Conservation (phyloP, 1,140 invertebrate species). For the Trigoniulus corallinus region DNA sequence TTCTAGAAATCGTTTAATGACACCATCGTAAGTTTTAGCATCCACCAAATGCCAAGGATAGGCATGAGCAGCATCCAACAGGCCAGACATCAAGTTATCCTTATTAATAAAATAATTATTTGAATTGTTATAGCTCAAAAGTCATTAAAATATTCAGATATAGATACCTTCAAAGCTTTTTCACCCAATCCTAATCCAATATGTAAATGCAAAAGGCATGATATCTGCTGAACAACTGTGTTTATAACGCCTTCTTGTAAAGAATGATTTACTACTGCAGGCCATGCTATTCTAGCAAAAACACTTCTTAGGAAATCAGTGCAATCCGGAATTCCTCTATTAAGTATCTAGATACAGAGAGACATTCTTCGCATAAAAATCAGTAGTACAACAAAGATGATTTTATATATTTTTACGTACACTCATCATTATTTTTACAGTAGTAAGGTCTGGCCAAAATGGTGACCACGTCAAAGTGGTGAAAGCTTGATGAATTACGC, state of each 20-base stretch:
- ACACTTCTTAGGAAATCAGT: neutral
- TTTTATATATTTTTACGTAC: too few relatives aligned
- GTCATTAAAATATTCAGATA: too few relatives aligned
- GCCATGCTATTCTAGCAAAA: neutral
- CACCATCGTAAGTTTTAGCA: slow-evolving; percentile 40
- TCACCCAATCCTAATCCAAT: neutral
- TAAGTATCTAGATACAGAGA: too few relatives aligned
- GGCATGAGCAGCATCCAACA: slow-evolving; percentile 41
- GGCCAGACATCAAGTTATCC: slow-evolving; percentile 13
- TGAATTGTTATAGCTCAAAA: too few relatives aligned
- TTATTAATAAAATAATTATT: too few relatives aligned
- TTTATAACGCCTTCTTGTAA: neutral
- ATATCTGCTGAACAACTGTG: neutral
- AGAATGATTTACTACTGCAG: neutral
- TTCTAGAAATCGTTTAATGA: too few relatives aligned
- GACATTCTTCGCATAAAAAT: too few relatives aligned
- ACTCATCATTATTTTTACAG: neutral
- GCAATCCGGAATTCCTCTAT: neutral
- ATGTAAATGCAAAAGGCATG: neutral
- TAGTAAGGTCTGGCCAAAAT: neutral
- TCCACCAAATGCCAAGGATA: slow-evolving; percentile 53
- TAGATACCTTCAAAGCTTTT: too few relatives aligned
- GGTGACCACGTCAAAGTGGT: neutral
- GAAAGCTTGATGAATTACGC: neutral
- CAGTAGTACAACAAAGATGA: too few relatives aligned